Evolutionary conservation across 2,888 invertebrate species (phyloP).

Genomic region (Dinocampus coccinellae): DNA sequence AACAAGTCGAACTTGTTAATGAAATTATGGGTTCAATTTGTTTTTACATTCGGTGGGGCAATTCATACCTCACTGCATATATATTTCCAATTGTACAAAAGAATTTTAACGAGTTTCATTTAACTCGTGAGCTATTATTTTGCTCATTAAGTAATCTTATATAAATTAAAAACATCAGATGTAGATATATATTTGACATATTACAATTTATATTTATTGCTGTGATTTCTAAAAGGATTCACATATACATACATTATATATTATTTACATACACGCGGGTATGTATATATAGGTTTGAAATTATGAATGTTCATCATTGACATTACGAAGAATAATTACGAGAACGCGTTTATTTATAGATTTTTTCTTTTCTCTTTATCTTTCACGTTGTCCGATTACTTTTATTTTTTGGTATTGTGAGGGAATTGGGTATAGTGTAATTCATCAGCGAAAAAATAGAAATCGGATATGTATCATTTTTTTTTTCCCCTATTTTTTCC

Average conservation of each 20-base stretch:
- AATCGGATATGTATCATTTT: not conserved
- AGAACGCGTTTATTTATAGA: constrained; percentile 15
- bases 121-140: constrained; percentile 41
- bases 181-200: constrained; percentile 31
- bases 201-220: constrained; percentile 51
- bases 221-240: constrained; percentile 50
- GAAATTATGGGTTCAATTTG: constrained; percentile 3
- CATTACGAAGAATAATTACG: not conserved
- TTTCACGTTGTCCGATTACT: not conserved
- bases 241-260: constrained; percentile 41
- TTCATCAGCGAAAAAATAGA: not conserved
- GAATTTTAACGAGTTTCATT: constrained; percentile 30
- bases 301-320: constrained; percentile 19
- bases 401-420: not conserved
- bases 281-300: constrained; percentile 29
- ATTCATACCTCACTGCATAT: not conserved
- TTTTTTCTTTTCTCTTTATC: constrained; percentile 15
- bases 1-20: not conserved
- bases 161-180: constrained; percentile 26
- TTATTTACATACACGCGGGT: constrained; percentile 40
- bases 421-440: not conserved
- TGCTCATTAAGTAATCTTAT: constrained; percentile 47
- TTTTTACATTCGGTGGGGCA: not conserved
- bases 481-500: too few relatives aligned
- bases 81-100: constrained; percentile 37